phyloP scores from a whole-genome alignment of 2,797 vertebrate genomes.

The Yasuhikotakia modesta region DNA sequence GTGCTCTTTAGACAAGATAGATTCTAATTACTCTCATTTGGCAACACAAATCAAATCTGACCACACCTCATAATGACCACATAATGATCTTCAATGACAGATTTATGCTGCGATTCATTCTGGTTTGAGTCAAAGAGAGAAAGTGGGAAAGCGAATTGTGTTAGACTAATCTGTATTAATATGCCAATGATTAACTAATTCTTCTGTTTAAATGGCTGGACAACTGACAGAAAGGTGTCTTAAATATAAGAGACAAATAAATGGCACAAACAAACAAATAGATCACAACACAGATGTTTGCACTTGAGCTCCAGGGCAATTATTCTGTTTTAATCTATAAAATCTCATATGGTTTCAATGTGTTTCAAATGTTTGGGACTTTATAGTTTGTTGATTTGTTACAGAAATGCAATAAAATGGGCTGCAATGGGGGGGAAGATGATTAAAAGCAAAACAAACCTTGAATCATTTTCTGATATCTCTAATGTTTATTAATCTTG shows the following conservation, averaged over 20 bases:
- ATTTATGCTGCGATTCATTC: conserved; percentile 16
- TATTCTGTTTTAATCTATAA: background rate
- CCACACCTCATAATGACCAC: conserved; percentile 24
- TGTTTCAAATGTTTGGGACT: background rate
- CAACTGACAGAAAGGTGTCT: background rate
- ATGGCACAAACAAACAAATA: background rate
- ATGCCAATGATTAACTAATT: conserved; percentile 7
- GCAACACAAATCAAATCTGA: conserved; percentile 27
- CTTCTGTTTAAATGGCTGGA: background rate
- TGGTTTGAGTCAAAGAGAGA: background rate
- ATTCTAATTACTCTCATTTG: conserved; percentile 12
- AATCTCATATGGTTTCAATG: background rate
- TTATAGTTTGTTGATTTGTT: background rate
- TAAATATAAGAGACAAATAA: background rate
- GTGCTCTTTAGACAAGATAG: conserved; percentile 21
- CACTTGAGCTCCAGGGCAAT: background rate
- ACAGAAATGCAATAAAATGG: background rate
- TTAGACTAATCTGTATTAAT: conserved; percentile 17
- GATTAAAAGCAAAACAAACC: background rate
- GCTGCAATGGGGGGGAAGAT: background rate
- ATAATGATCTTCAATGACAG: conserved; percentile 18
- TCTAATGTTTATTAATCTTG: background rate
- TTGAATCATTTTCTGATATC: too few relatives aligned
- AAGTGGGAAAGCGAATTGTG: background rate
- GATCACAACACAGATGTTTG: background rate